phyloP scores from a whole-genome alignment of 2,797 vertebrate genomes.

The Anolis apletophallus region DNA sequence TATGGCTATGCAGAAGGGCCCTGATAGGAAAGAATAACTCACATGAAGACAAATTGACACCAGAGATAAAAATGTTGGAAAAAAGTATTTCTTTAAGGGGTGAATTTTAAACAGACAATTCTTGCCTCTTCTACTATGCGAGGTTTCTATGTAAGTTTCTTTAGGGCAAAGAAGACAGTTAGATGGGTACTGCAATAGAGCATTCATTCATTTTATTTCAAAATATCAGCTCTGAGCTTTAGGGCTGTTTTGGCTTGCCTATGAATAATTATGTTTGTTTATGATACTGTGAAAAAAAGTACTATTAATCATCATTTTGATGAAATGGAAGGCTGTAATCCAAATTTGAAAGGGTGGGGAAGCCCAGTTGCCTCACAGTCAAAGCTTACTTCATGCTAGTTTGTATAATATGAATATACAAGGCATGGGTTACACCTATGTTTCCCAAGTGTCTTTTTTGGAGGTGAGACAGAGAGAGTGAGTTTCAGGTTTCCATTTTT shows the following conservation, averaged over 20 bases:
- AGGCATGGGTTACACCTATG: conserved; percentile 54
- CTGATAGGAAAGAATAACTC: neutral
- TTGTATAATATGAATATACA: conserved; percentile 55
- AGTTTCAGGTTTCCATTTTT: conserved; percentile 28
- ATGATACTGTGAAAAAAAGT: conserved; percentile 15
- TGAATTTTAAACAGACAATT: neutral
- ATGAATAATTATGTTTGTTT: conserved; percentile 29
- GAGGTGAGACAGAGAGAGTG: neutral
- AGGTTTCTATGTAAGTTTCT: neutral
- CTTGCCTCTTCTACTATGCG: neutral
- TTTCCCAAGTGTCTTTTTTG: conserved; percentile 30
- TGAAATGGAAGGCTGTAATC: conserved; percentile 67
- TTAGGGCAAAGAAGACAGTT: neutral
- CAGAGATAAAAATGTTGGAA: neutral
- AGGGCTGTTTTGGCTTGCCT: conserved; percentile 33
- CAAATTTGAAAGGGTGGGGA: conserved; percentile 70
- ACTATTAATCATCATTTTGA: conserved; percentile 60
- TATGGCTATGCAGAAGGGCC: too few relatives aligned
- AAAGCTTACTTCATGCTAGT: conserved; percentile 56
- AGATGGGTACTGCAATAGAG: neutral
- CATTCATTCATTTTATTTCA: conserved; percentile 58
- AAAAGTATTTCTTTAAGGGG: too few relatives aligned
- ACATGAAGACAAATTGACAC: neutral
- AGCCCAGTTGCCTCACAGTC: conserved; percentile 63
- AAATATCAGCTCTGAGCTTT: conserved; percentile 9